Conservation (phyloP, 2,113 vertebrate genomes). For the Brachyistius frenatus region DNA sequence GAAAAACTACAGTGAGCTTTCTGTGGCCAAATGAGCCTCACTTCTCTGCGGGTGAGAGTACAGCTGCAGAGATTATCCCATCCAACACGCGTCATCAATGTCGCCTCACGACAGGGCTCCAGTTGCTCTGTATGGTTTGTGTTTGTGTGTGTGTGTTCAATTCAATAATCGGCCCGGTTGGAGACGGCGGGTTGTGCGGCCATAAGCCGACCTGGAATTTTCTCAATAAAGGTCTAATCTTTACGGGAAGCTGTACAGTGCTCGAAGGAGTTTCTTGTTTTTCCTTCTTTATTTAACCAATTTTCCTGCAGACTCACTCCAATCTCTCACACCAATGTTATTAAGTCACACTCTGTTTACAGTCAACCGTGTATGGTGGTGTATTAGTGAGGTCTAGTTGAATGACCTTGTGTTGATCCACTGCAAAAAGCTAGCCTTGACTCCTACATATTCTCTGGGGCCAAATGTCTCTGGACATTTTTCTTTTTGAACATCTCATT, state of each 20-base stretch:
- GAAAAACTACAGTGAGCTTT: constrained; percentile 46
- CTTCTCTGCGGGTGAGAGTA: constrained; percentile 69
- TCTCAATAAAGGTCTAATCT: constrained; percentile 87
- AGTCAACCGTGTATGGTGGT: background rate
- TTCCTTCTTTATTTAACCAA: constrained; percentile 21
- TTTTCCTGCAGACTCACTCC: background rate
- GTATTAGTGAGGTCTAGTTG: background rate
- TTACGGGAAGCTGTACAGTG: constrained; percentile 78
- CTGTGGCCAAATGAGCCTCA: constrained; percentile 63
- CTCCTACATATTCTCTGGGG: background rate
- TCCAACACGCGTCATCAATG: constrained; percentile 79
- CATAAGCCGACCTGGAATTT: constrained; percentile 89
- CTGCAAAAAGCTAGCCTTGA: background rate
- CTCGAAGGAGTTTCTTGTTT: constrained; percentile 38
- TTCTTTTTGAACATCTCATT: background rate
- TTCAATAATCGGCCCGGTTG: constrained; percentile 78
- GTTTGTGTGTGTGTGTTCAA: constrained; percentile 47
- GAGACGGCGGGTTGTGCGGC: constrained; percentile 74
- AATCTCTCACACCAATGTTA: background rate
- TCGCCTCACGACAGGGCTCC: constrained; percentile 74
- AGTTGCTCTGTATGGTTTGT: constrained; percentile 57
- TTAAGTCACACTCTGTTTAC: constrained; percentile 1
- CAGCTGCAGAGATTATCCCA: constrained; percentile 79
- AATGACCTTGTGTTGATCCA: constrained; percentile 34
- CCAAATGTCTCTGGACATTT: background rate